Percentiles rank a stretch among this genome's conserved stretches.
These are phyloP conservation scores for Varroa destructor DNA, from an alignment of 1,140 invertebrate species.

Conservation along the genomic window DNA sequence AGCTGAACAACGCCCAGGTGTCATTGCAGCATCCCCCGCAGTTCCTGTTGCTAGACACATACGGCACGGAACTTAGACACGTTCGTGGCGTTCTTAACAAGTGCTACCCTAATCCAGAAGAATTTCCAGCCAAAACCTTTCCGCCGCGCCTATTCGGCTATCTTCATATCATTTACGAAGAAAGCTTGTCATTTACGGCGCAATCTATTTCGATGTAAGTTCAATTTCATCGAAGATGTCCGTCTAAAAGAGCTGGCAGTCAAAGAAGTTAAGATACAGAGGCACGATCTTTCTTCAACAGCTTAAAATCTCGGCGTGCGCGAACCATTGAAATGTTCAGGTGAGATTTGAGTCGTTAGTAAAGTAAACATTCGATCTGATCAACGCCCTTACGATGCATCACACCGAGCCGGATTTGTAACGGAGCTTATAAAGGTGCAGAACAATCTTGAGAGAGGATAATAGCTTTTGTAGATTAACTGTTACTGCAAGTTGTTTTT, in stretches of 20 bases:
- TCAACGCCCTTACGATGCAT: background rate
- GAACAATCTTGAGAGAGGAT: background rate
- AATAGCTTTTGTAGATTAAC: too few relatives aligned
- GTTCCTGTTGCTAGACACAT: background rate
- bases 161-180: constrained; percentile 37
- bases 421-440: background rate
- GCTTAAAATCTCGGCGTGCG: background rate
- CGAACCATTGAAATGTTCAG: background rate
- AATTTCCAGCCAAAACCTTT: constrained; percentile 38
- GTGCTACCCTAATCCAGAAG: constrained; percentile 31
- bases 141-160: constrained; percentile 41
- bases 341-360: background rate
- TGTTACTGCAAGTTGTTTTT: too few relatives aligned
- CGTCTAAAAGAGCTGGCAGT: constrained; percentile 72
- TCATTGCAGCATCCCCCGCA: background rate
- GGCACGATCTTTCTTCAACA: background rate
- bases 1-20: constrained; percentile 64
- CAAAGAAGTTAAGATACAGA: constrained; percentile 40
- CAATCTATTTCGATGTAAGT: constrained; percentile 53
- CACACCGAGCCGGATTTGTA: background rate
- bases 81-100: background rate
- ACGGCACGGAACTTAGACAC: background rate
- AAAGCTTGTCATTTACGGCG: constrained; percentile 42
- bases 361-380: background rate
- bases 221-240: constrained; percentile 75